Evolutionary conservation across 2,113 vertebrate genomes (phyloP).

Genomic region (Varanus salvator): DNA sequence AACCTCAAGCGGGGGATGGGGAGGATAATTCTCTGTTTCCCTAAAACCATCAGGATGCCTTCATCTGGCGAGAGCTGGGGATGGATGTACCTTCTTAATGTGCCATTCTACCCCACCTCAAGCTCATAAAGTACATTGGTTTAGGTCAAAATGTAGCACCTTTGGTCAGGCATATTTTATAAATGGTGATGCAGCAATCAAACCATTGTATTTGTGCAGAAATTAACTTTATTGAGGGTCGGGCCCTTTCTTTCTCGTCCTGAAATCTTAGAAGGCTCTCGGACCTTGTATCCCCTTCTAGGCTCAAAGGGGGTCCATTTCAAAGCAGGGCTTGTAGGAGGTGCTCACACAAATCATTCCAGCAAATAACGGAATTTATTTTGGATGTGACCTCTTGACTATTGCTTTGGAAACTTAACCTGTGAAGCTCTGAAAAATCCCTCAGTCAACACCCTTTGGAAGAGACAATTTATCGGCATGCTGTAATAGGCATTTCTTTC

Average conservation of each 20-base stretch:
- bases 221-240: slow-evolving; percentile 52
- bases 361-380: slow-evolving; percentile 47
- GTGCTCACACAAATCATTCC: slow-evolving; percentile 41
- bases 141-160: neutral
- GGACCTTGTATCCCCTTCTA: slow-evolving; percentile 39
- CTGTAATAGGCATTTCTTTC: slow-evolving; percentile 39
- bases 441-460: slow-evolving; percentile 43
- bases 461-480: slow-evolving; percentile 33
- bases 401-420: slow-evolving; percentile 48
- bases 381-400: slow-evolving; percentile 48
- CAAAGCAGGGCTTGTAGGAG: slow-evolving; percentile 53
- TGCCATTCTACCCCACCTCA: neutral
- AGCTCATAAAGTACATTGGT: neutral
- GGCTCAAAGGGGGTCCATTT: slow-evolving; percentile 51
- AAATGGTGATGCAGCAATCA: slow-evolving; percentile 5
- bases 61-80: neutral
- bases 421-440: slow-evolving; percentile 47
- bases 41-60: no score
- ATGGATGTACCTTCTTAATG: neutral
- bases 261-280: slow-evolving; percentile 56
- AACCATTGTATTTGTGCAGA: slow-evolving; percentile 37
- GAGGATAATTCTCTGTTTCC: neutral
- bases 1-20: neutral
- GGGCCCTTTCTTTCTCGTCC: slow-evolving; percentile 50
- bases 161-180: slow-evolving; percentile 36